Base-by-base conservation (phyloP, 2,888 invertebrate genomes). In the Pyrocoelia pectoralis region DNA sequence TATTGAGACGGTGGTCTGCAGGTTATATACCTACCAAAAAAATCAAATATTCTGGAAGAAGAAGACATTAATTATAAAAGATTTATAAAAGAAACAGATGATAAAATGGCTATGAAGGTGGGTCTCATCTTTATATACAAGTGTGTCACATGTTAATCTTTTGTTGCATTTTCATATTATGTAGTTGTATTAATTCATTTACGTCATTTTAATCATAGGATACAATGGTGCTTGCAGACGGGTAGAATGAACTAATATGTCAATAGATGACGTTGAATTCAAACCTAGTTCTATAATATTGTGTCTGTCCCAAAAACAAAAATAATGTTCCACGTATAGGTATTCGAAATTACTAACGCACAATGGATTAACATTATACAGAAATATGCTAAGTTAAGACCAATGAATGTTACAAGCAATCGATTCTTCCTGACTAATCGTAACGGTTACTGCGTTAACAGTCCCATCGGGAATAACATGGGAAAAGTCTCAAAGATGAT, bases 211-310 rank as follows among this genome's bases (percentile, higher is more conserved):
- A 24, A 68, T 66, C 56, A 56, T 63, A 54, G 67, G 59, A 8
- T 64, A 70, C 52, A 58, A 33, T 41, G 68, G 71, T 15, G 70
- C 70, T 6, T 67, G 66, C 19, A 57, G 70, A 48, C 55, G 65
- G 6, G 67, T 68, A 24, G 69, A 71, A 56, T 51, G 70, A 18
- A 64, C 56, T 4, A 70, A 68, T 15, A 62, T 72, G 54, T 56
- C 58, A 40, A 41, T 57, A n/a, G 43, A 65, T 13, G 63, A 70
- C 41, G 56, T 71, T 28, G 54, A 69, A 58, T 60, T 61, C 50
- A 64, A 61, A 65, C n/a, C n/a, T n/a, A n/a, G n/a, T n/a, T 43
- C 46, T 10, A 58, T 65, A 50, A n/a, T n/a, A n/a, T 65, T 8
- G 58, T n/a, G 68, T 33, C 46, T 52, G 8, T 24, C 3, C 8